A percentile compares a stretch with the other conserved stretches of the same genome.
phyloP scores from a whole-genome alignment of 2,797 vertebrate species.

The Mormyrops attenuatus region DNA sequence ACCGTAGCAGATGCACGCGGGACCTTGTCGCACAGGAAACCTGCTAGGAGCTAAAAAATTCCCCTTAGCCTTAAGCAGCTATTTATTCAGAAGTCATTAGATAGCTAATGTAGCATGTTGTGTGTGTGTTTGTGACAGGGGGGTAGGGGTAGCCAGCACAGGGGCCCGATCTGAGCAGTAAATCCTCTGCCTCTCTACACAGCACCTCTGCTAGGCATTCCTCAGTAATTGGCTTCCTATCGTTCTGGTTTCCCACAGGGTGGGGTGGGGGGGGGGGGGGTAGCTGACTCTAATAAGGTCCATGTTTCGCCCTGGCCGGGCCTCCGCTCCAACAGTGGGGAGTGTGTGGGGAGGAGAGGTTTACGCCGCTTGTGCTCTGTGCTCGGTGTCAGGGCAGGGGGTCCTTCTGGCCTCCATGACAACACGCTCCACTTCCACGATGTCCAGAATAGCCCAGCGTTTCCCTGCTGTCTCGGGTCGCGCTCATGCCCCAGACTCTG shows the following conservation, averaged over 20 bases:
- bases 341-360: not conserved
- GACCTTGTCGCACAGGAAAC: not conserved
- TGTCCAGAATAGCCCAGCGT: not conserved
- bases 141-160: not conserved
- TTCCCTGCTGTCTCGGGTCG: not conserved
- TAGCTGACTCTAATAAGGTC: not conserved
- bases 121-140: not conserved
- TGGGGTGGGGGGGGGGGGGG: not conserved
- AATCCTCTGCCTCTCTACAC: not conserved
- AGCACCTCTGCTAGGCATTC: conserved; percentile 5
- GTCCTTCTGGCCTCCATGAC: not conserved
- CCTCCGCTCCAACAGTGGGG: not conserved
- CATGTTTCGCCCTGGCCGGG: not conserved
- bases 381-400: not conserved
- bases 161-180: not conserved
- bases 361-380: not conserved
- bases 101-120: conserved; percentile 7
- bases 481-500: no score
- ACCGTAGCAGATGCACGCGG: not conserved
- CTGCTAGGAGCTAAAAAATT: not conserved
- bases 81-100: not conserved
- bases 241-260: conserved; percentile 2
- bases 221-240: conserved; percentile 10
- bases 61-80: not conserved
- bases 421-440: not conserved